Conservation (phyloP, 2,888 invertebrate genomes). For the Sphinx pinastri region DNA sequence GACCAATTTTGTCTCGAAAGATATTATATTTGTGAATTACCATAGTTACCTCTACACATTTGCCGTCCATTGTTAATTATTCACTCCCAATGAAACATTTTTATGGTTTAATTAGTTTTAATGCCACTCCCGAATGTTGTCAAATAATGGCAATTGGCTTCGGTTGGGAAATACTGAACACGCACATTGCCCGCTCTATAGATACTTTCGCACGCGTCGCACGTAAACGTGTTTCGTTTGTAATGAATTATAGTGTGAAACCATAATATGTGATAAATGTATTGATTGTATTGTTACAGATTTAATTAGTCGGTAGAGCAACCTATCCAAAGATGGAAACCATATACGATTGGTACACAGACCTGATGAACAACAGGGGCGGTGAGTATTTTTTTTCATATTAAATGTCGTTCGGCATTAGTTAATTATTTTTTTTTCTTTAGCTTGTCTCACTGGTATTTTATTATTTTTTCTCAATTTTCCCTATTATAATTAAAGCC, state of each 20-base stretch:
- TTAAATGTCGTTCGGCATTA: too few species aligned
- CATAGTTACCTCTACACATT: too few species aligned
- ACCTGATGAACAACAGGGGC: conserved; percentile 88
- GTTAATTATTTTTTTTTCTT: not conserved
- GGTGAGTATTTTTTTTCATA: conserved; percentile 80
- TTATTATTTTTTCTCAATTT: too few species aligned
- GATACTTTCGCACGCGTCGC: not conserved
- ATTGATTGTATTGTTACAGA: conserved; percentile 68
- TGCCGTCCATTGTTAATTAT: not conserved
- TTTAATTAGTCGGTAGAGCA: conserved; percentile 64
- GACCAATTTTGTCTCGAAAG: not conserved
- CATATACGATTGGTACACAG: conserved; percentile 86
- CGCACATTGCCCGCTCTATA: not conserved
- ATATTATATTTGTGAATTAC: not conserved
- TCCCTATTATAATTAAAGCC: too few species aligned
- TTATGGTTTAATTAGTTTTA: conserved; percentile 19
- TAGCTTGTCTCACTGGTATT: not conserved
- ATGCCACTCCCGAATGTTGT: conserved; percentile 16
- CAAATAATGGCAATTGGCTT: conserved; percentile 15
- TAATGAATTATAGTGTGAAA: not conserved
- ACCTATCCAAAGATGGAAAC: conserved; percentile 83
- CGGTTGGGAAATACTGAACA: not conserved
- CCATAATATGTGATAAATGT: not conserved
- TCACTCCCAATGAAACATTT: not conserved
- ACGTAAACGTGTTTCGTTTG: conserved; percentile 2